Evolutionary conservation across 2,888 invertebrate species (phyloP).

Genomic region (Trichogramma dendrolimi): DNA sequence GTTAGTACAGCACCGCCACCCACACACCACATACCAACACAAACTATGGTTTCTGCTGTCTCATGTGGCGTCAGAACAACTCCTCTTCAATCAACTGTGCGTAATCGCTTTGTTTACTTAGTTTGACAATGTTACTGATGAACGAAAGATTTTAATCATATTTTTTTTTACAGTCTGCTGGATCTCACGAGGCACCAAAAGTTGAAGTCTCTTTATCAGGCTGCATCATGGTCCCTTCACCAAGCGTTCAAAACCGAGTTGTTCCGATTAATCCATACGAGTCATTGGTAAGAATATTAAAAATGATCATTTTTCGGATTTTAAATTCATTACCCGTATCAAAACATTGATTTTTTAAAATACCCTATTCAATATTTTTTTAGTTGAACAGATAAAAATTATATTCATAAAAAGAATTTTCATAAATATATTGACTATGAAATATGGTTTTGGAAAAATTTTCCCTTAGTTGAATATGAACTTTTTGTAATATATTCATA

Average conservation of each 20-base stretch:
- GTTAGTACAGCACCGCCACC: slow-evolving; percentile 60
- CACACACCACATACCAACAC: slow-evolving; percentile 52
- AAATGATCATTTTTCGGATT: not conserved
- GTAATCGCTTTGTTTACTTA: slow-evolving; percentile 1
- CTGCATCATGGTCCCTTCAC: slow-evolving; percentile 57
- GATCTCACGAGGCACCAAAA: slow-evolving; percentile 56
- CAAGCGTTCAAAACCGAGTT: slow-evolving; percentile 57
- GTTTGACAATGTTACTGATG: not conserved
- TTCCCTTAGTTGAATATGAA: no score
- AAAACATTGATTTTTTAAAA: no score
- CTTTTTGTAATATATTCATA: not conserved
- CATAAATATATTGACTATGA: no score
- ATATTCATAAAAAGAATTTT: no score
- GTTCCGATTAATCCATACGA: slow-evolving; percentile 63
- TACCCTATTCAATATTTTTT: no score
- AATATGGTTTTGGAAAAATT: no score
- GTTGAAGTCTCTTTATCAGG: slow-evolving; percentile 57
- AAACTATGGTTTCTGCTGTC: slow-evolving; percentile 51
- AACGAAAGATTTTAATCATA: not conserved
- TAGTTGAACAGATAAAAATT: no score
- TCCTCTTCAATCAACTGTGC: slow-evolving; percentile 35
- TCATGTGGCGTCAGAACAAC: slow-evolving; percentile 42
- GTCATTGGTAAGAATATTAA: slow-evolving; percentile 63
- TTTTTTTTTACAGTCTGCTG: slow-evolving; percentile 36
- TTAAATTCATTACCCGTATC: no score